Evolutionary conservation across 2,113 vertebrate species (phyloP).

Genomic region (Cygnus buccinator): DNA sequence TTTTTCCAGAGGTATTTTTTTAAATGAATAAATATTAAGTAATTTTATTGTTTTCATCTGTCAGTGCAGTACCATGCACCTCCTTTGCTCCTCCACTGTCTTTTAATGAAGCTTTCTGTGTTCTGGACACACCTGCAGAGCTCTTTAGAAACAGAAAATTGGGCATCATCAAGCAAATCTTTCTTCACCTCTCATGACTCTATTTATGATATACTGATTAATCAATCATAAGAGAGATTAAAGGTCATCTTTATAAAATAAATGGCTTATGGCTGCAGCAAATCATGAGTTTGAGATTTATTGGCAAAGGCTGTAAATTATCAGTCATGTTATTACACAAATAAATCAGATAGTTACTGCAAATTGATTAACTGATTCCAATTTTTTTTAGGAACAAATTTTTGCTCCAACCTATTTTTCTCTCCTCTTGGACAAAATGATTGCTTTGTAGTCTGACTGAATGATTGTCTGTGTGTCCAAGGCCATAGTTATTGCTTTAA

Average conservation of each 20-base stretch:
- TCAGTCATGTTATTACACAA: slow-evolving; percentile 73
- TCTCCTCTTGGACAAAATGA: slow-evolving; percentile 55
- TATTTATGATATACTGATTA: slow-evolving; percentile 73
- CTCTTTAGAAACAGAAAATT: slow-evolving; percentile 16
- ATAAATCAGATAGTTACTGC: slow-evolving; percentile 77
- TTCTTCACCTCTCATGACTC: slow-evolving; percentile 23
- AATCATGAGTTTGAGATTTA: slow-evolving; percentile 74
- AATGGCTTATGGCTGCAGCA: slow-evolving; percentile 64
- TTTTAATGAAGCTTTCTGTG: neutral
- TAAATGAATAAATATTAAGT: neutral
- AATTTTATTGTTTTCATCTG: neutral
- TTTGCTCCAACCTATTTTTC: slow-evolving; percentile 67
- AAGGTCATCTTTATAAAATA: slow-evolving; percentile 71
- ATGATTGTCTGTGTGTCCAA: slow-evolving; percentile 44
- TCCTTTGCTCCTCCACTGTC: neutral
- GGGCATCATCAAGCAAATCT: neutral
- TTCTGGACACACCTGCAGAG: slow-evolving; percentile 13
- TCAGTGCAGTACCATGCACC: neutral
- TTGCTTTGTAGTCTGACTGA: slow-evolving; percentile 47
- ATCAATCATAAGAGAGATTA: slow-evolving; percentile 75
- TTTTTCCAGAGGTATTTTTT: neutral
- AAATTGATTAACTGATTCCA: slow-evolving; percentile 76
- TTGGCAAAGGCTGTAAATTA: slow-evolving; percentile 73
- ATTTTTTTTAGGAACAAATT: slow-evolving; percentile 65
- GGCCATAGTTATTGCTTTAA: slow-evolving; percentile 53